Conservation (phyloP, 2,888 invertebrate species). For the Synergus japonicus region DNA sequence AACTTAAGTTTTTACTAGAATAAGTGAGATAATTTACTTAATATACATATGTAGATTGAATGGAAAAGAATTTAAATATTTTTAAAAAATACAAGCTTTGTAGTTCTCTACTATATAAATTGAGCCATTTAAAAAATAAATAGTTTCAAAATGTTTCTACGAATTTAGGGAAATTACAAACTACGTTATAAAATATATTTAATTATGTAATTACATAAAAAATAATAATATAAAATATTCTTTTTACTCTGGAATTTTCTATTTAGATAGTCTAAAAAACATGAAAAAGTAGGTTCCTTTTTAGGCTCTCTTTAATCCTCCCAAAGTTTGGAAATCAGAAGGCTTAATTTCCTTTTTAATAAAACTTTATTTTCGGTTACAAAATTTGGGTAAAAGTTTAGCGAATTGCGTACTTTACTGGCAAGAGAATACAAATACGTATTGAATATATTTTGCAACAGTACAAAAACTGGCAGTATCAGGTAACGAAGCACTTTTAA, state of each 20-base stretch:
- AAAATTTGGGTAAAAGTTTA: slow-evolving; percentile 13
- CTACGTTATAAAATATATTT: not conserved
- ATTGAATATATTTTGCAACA: slow-evolving; percentile 15
- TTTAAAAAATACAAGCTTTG: not conserved
- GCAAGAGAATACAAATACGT: slow-evolving; percentile 31
- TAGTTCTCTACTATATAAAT: not conserved
- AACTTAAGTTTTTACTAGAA: not conserved
- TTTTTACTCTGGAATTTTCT: not conserved
- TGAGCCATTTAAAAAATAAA: not conserved
- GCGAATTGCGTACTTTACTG: not conserved
- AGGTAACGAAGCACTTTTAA: slow-evolving; percentile 23
- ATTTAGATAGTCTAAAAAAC: not conserved
- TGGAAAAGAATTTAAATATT: not conserved
- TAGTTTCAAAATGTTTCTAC: not conserved
- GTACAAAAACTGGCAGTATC: slow-evolving; percentile 12
- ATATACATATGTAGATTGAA: not conserved
- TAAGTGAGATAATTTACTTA: not conserved
- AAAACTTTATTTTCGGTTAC: slow-evolving; percentile 38
- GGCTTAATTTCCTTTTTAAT: not conserved
- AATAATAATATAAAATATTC: not conserved
- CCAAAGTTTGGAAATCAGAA: not conserved
- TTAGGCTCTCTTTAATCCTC: too few species aligned
- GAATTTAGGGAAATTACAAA: not conserved
- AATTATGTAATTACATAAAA: not conserved
- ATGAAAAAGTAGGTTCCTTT: too few species aligned